Evolutionary conservation across 2,888 invertebrate genomes (phyloP).

Genomic region (Ophion ellenae): DNA sequence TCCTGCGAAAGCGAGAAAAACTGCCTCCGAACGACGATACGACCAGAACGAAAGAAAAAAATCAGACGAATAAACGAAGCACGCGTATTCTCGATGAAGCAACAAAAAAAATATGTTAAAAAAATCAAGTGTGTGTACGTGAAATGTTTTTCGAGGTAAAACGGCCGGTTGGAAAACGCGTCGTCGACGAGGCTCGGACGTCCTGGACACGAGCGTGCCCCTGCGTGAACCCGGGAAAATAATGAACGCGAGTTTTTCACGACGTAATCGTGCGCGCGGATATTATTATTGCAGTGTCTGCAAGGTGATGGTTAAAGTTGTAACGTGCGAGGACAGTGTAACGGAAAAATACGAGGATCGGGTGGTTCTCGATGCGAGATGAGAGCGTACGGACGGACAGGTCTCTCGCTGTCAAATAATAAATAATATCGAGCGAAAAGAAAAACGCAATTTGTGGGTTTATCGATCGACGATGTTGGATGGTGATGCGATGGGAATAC

Average conservation of each 20-base stretch:
- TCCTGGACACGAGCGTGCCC: slow-evolving; percentile 50
- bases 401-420: slow-evolving; percentile 35
- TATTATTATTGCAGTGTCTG: slow-evolving; percentile 53
- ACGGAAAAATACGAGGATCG: slow-evolving; percentile 22
- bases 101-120: background rate
- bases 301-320: slow-evolving; percentile 36
- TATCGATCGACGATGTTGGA: slow-evolving; percentile 46
- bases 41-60: background rate
- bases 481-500: slow-evolving; percentile 15
- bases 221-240: slow-evolving; percentile 45
- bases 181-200: slow-evolving; percentile 29
- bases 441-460: background rate
- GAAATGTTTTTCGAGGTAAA: slow-evolving; percentile 58
- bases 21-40: slow-evolving; percentile 5
- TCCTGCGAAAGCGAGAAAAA: slow-evolving; percentile 5
- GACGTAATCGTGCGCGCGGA: slow-evolving; percentile 51
- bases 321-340: slow-evolving; percentile 26
- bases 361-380: background rate
- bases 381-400: slow-evolving; percentile 40
- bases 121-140: slow-evolving; percentile 6
- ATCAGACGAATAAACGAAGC: background rate
- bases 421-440: background rate
- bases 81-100: background rate
- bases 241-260: slow-evolving; percentile 59
- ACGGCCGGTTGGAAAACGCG: slow-evolving; percentile 53